A percentile compares a stretch with the other conserved stretches of the same genome.
phyloP scores from a whole-genome alignment of 1,140 invertebrate species.

The Drosophila kanapiae region DNA sequence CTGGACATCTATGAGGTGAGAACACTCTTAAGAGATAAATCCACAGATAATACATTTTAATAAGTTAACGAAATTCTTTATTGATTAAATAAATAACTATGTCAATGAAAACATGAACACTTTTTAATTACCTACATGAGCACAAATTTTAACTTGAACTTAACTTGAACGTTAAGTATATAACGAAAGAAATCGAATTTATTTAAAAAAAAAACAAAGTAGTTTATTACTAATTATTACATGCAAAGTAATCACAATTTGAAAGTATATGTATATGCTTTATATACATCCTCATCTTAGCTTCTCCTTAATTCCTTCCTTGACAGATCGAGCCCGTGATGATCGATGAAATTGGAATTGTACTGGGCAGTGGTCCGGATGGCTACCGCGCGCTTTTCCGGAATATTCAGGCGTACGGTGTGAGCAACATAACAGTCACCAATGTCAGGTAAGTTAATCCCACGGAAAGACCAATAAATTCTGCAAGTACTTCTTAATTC shows the following conservation, averaged over 20 bases:
- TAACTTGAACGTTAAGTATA: neutral
- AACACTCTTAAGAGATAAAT: neutral
- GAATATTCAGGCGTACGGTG: conserved; percentile 91
- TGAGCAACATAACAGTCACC: conserved; percentile 91
- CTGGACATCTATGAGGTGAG: conserved; percentile 87
- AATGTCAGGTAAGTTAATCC: conserved; percentile 88
- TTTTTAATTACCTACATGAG: neutral
- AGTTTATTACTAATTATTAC: too few relatives aligned
- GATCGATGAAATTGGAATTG: conserved; percentile 92
- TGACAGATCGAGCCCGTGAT: conserved; percentile 90
- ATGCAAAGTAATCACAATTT: too few relatives aligned
- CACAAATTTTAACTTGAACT: neutral
- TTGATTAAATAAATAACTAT: too few relatives aligned
- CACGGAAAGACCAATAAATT: neutral
- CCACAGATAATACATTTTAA: too few relatives aligned
- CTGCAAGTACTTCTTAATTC: too few relatives aligned
- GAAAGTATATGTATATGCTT: too few relatives aligned
- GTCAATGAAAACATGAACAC: too few relatives aligned
- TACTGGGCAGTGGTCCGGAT: conserved; percentile 90
- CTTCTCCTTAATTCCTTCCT: neutral
- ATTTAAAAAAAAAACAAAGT: neutral
- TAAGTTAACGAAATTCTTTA: too few relatives aligned
- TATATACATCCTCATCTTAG: neutral
- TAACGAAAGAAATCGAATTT: neutral
- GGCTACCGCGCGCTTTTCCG: conserved; percentile 92